Evolutionary conservation across 2,113 vertebrate genomes (phyloP), one percentile per base, ranked within the genome.

Genomic region (Penelope pileata): DNA sequence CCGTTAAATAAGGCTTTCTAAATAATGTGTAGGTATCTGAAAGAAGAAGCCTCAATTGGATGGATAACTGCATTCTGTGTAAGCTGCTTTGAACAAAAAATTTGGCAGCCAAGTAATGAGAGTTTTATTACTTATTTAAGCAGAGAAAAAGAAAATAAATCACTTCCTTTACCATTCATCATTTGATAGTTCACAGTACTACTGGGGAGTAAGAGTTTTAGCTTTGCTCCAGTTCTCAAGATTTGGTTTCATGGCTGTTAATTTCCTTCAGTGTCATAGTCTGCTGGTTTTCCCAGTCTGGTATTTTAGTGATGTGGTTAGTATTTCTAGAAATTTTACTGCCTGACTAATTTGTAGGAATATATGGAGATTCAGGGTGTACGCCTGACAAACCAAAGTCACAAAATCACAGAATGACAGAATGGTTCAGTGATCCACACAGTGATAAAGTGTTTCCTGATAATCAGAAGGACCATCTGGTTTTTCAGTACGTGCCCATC

Each of bases 181-280:
- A 1, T 0, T 45, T 67, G 17, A 42, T 11, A 79, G 10, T 2
- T 17, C n/a, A n/a, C n/a, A n/a, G n/a, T 23, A 17, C 22, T 62
- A n/a, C 27, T 40, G 14, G 10, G 58, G 27, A 2, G 3, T 50
- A 6, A 12, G 9, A 2, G 5, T 1, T 36, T 56, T 50, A 27
- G 16, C 16, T 72, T 88, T 58, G 16, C 0, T 2, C 12, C 27
- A 54, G 6, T 59, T 32, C 12, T 53, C 26, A 58, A 17, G 15
- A 24, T 34, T 64, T 30, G 12, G 86, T 75, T 75, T 27, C 56
- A 66, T 40, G 23, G 8, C 6, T 73, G 90, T 77, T 69, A 58
- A 8, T 50, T 73, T 64, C 12, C 16, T 81, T 47, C n/a, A 60
- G 45, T 5, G 5, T 3, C 2, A 4, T 16, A 43, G 9, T 53